phyloP scores from a whole-genome alignment of 2,113 vertebrate species.

The Cephalopholis sonnerati region DNA sequence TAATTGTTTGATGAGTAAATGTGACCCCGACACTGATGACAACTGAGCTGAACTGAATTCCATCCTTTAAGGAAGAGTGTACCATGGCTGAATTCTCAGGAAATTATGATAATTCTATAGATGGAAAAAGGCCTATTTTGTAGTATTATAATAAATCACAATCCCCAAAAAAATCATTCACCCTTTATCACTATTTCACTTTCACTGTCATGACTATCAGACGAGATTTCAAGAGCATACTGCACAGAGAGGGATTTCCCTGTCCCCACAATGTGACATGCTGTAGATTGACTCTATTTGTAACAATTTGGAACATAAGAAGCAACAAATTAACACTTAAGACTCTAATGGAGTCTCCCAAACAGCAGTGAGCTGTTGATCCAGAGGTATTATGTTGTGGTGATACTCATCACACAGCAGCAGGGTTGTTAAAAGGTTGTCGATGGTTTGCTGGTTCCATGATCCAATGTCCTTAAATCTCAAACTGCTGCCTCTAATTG shows the following conservation, averaged over 20 bases:
- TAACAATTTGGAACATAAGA: slow-evolving; percentile 29
- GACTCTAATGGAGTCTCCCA: slow-evolving; percentile 23
- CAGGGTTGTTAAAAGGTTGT: slow-evolving; percentile 8
- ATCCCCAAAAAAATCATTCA: background rate
- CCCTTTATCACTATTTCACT: background rate
- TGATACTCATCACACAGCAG: slow-evolving; percentile 22
- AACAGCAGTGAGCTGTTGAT: slow-evolving; percentile 3
- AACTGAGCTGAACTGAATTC: background rate
- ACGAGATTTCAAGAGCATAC: background rate
- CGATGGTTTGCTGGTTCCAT: slow-evolving; percentile 27
- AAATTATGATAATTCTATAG: background rate
- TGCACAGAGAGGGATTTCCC: background rate
- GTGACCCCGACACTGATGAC: background rate
- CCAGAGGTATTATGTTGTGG: slow-evolving; percentile 7
- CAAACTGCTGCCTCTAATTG: slow-evolving; percentile 38
- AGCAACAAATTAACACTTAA: slow-evolving; percentile 30
- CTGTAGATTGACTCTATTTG: slow-evolving; percentile 25
- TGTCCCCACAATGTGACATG: background rate
- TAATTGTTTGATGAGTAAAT: too few species aligned
- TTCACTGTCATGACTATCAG: background rate
- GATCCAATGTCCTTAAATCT: slow-evolving; percentile 33
- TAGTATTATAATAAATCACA: background rate
- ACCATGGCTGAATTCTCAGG: background rate
- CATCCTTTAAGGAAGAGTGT: background rate
- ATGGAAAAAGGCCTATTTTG: background rate